Evolutionary conservation across 2,888 invertebrate species (phyloP).

Genomic region (Podotricha telesiphe): DNA sequence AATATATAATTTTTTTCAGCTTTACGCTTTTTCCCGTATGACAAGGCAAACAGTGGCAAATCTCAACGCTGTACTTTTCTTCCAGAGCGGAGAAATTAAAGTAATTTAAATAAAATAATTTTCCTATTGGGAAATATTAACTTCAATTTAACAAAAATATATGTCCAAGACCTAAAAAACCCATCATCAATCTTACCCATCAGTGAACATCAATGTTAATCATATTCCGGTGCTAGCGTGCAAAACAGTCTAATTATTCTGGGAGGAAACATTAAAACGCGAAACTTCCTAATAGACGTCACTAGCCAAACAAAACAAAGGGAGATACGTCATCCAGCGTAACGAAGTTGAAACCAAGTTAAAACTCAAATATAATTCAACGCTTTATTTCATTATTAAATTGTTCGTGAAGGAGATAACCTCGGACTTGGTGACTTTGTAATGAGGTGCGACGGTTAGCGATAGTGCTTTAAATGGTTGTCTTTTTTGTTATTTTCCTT

Average conservation of each 20-base stretch:
- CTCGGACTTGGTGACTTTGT: constrained; percentile 45
- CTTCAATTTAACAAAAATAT: no score
- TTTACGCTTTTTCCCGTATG: no score
- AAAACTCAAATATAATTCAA: constrained; percentile 64
- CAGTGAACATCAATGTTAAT: not conserved
- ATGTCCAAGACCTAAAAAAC: no score
- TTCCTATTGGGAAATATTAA: no score
- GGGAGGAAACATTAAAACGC: constrained; percentile 20
- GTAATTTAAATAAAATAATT: no score
- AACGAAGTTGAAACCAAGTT: constrained; percentile 51
- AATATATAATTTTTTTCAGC: no score
- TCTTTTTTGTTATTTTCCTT: not conserved
- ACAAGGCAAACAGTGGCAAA: no score
- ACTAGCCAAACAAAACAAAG: constrained; percentile 40
- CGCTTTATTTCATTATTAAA: constrained; percentile 76
- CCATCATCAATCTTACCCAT: not conserved
- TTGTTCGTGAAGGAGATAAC: constrained; percentile 79
- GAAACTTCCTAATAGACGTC: constrained; percentile 38
- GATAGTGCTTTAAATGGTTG: constrained; percentile 12
- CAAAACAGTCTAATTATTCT: constrained; percentile 23
- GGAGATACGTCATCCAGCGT: constrained; percentile 36
- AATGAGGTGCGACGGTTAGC: constrained; percentile 39
- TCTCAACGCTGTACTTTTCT: no score
- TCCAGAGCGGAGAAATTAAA: no score
- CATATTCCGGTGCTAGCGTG: not conserved